A percentile compares a stretch with the other conserved stretches of the same genome.
Evolutionary conservation across 2,888 invertebrate species (phyloP).

Genomic region (Ellobium chinense): DNA sequence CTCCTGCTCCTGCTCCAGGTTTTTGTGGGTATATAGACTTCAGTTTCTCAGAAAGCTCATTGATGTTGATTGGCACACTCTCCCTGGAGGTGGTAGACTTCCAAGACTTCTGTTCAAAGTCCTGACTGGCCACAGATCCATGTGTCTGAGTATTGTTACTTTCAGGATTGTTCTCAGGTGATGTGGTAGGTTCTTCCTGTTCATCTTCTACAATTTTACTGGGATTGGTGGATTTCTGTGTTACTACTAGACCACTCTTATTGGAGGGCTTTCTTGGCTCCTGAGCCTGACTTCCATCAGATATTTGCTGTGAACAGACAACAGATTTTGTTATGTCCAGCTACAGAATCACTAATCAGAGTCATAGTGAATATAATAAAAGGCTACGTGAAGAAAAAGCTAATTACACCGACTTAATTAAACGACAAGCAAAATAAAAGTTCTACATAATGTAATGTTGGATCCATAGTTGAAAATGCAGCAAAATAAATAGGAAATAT

Average conservation of each 20-base stretch:
- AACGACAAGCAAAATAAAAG: no score
- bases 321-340: no score
- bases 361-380: no score
- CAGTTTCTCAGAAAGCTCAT: slow-evolving; percentile 68
- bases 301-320: slow-evolving; percentile 23
- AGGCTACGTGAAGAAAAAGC: no score
- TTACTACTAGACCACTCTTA: slow-evolving; percentile 52
- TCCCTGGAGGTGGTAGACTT: slow-evolving; percentile 55
- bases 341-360: neutral
- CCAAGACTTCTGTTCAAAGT: slow-evolving; percentile 53
- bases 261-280: slow-evolving; percentile 52
- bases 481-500: no score
- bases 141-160: slow-evolving; percentile 20
- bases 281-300: slow-evolving; percentile 35
- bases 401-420: no score
- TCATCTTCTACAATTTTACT: slow-evolving; percentile 69
- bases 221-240: slow-evolving; percentile 54
- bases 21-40: slow-evolving; percentile 56
- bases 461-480: no score
- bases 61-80: slow-evolving; percentile 68
- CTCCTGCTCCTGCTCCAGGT: slow-evolving; percentile 34
- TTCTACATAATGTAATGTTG: no score
- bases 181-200: slow-evolving; percentile 56
- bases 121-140: slow-evolving; percentile 30
- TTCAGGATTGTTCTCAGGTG: slow-evolving; percentile 54